Base-by-base conservation (phyloP, 2,888 invertebrate species). In the Synanthedon tipuliformis region DNA sequence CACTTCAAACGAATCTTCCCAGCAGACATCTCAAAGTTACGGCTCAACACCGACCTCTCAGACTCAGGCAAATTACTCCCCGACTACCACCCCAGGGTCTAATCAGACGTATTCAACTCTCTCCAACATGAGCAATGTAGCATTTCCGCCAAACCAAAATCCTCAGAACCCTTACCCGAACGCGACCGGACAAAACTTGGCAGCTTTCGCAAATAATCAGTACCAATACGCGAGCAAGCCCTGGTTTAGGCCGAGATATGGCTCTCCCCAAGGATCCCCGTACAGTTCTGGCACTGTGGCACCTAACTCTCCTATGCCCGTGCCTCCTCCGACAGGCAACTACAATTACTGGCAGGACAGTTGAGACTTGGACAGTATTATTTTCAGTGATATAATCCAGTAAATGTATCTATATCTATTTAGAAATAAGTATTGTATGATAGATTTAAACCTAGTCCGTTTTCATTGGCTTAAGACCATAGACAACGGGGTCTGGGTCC, bases 341-440 rank as follows among this genome's bases (percentile, higher is more conserved):
- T 85, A 83, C 50, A 85, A 83, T 61, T 87, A 86, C 54, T 87
- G 86, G 86, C 86, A 80, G 69, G 86, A 87, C 54, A 84, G 82
- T 75, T 86, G 84, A 86, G 78, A 80, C 50, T 62, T 70, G 52
- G 75, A 79, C 56, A 68, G 57, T 62, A 63, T 77, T 18, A 45
- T 45, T 45, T 45, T 45, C 45, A 45, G 45, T 45, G 45, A 45
- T 45, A 15, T n/a, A 13, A 45, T 13, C 3, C 13, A 45, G 15
- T 45, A 45, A 45, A 45, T 45, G 45, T 45, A 45, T 60, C 56
- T 61, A 50, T 50, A 50, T 50, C 4, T 12, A 23, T 18, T 50
- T 12, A 50, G 18, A 10, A 34, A 34, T 34, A 34, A 34, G 34
- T 8, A 34, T 10, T 34, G 10, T 5, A 34, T 34, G 34, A 34